Evolutionary conservation across 1,140 invertebrate species (phyloP).

Genomic region (Tetragnatha versicolor): DNA sequence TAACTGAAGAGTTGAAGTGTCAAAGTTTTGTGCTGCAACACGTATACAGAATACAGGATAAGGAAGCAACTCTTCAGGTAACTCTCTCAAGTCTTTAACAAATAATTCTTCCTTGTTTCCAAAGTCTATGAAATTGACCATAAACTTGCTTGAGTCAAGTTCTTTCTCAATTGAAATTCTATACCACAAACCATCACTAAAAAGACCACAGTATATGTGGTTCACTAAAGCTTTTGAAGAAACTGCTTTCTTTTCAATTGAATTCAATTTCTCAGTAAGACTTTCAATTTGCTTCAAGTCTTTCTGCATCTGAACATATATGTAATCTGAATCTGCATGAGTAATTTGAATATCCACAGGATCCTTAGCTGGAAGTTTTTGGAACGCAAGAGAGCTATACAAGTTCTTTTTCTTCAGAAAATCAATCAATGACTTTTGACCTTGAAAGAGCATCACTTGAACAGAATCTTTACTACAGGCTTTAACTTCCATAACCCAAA

Average conservation of each 20-base stretch:
- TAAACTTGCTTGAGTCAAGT: neutral
- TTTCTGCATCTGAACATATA: constrained; percentile 1
- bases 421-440: neutral
- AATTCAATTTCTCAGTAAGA: neutral
- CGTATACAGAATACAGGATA: constrained; percentile 11
- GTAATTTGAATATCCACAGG: neutral
- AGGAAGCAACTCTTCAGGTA: constrained; percentile 9
- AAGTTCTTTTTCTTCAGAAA: neutral
- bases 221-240: neutral
- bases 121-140: constrained; percentile 26
- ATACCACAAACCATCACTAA: constrained; percentile 19
- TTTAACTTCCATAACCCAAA: constrained; percentile 23
- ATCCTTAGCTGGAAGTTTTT: neutral
- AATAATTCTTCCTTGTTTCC: constrained; percentile 7
- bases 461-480: neutral
- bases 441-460: constrained; percentile 20
- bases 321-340: neutral
- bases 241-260: neutral
- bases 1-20: neutral
- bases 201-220: constrained; percentile 19
- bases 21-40: neutral
- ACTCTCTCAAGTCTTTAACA: constrained; percentile 1
- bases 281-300: neutral
- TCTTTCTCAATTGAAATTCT: neutral
- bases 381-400: neutral